Base-by-base conservation (phyloP, 2,113 vertebrate species). In the Dicrurus megarhynchus region DNA sequence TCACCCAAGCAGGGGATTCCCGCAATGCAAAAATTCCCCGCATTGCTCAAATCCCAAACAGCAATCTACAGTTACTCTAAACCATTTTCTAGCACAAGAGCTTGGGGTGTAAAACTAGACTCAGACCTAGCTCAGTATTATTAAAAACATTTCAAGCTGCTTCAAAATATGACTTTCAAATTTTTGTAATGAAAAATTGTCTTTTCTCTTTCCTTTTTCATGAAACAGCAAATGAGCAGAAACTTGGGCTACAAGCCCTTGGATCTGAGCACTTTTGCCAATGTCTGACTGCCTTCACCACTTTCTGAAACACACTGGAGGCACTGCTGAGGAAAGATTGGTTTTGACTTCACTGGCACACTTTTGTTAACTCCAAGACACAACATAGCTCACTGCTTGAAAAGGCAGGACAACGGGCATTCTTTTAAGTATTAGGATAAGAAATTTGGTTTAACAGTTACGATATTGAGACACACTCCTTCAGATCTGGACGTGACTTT, bases 11-110 rank as follows among this genome's bases (percentile, higher is more conserved):
- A 81, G 65, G 73, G 28, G 41, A 82, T 44, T 55, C 49, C 46
- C 13, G 0, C n/a, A 24, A 1, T 4, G n/a, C 17, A 27, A 77
- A 44, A 77, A 52, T 12, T 68, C 21, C 60, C 71, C 1, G 0
- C 26, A 18, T 27, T 37, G n/a, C 28, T 90, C 46, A 30, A 37
- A 79, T 20, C 0, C 0, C 64, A 20, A 83, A 46, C 8, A 32
- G 68, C 27, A 9, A 55, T 9, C 63, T 39, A 23, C 12, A 7
- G 24, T 59, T 55, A 67, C 64, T 35, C 73, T 49, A 61, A 83
- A 53, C 7, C 22, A 23, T 6, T 47, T 20, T 35, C 44, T 5
- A 67, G 37, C n/a, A 59, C 35, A 64, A 33, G 9, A 46, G 24
- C 32, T 44, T 14, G 4, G 3, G 6, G 15, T 35, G 15, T 64